These are phyloP conservation scores for Albula goreensis DNA, from an alignment of 2,113 vertebrate species.

Conservation along the genomic window DNA sequence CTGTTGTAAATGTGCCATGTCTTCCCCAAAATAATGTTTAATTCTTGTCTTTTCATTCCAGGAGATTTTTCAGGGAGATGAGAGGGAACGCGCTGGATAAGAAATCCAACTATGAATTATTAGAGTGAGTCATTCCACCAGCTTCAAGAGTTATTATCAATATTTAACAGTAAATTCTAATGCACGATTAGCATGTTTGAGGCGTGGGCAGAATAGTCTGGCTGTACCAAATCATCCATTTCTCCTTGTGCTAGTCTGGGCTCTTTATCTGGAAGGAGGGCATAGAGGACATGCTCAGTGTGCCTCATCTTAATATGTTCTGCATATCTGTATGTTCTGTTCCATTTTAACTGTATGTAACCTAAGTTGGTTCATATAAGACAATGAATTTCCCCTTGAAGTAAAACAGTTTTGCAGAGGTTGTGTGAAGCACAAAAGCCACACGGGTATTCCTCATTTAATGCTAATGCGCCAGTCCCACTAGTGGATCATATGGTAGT, in stretches of 20 bases:
- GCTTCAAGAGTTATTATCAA: neutral
- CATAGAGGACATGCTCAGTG: neutral
- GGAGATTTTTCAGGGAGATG: slow-evolving; percentile 97
- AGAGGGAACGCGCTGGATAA: slow-evolving; percentile 95
- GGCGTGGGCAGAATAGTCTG: neutral
- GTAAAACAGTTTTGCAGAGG: neutral
- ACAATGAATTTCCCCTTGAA: too few relatives aligned
- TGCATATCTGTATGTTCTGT: neutral
- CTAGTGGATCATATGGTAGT: neutral
- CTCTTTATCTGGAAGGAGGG: neutral
- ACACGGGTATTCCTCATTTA: neutral
- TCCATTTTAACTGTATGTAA: neutral
- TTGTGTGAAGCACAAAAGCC: neutral
- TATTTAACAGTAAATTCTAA: neutral
- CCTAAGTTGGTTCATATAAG: neutral
- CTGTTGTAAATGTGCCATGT: neutral
- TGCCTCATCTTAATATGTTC: neutral
- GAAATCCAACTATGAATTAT: slow-evolving; percentile 98
- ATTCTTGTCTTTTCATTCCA: slow-evolving; percentile 59
- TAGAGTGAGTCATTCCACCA: slow-evolving; percentile 83
- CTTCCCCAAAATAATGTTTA: neutral
- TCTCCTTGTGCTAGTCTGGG: neutral
- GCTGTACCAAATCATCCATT: neutral
- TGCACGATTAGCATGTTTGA: neutral
- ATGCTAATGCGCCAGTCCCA: neutral